phyloP scores from a whole-genome alignment of 92 coral and sea anemone species.

The Virgularia gustaviana region DNA sequence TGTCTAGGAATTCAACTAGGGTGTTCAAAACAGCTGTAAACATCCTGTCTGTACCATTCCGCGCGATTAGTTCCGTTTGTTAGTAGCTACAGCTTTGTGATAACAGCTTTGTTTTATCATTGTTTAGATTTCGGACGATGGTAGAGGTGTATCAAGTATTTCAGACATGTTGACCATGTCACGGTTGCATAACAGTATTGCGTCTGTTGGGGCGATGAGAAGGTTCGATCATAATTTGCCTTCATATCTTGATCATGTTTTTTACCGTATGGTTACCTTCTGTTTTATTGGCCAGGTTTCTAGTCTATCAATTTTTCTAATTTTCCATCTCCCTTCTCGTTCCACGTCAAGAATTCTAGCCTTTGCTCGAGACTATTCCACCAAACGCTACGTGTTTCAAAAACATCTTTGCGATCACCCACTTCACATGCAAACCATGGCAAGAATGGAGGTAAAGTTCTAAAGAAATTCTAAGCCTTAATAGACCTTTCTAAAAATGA shows the following conservation, averaged over 20 bases:
- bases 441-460: conserved; percentile 71
- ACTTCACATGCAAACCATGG: conserved; percentile 83
- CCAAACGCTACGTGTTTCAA: conserved; percentile 70
- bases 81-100: too few relatives aligned
- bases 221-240: conserved; percentile 39
- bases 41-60: too few relatives aligned
- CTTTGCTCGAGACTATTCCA: conserved; percentile 79
- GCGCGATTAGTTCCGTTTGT: too few relatives aligned
- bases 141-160: conserved; percentile 80
- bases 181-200: conserved; percentile 73
- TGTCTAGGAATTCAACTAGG: too few relatives aligned
- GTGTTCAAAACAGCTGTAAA: too few relatives aligned
- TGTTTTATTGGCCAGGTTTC: background rate
- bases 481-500: too few relatives aligned
- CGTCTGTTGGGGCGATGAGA: conserved; percentile 73
- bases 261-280: background rate
- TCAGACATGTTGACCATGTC: conserved; percentile 78
- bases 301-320: background rate
- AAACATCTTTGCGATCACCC: conserved; percentile 71
- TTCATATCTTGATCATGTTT: background rate
- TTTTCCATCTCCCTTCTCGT: background rate
- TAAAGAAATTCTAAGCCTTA: background rate
- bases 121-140: conserved; percentile 73
- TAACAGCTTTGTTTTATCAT: too few relatives aligned
- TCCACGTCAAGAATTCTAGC: conserved; percentile 61